Evolutionary conservation across 1,140 invertebrate species (phyloP).

Genomic region (Drosophila leontia): DNA sequence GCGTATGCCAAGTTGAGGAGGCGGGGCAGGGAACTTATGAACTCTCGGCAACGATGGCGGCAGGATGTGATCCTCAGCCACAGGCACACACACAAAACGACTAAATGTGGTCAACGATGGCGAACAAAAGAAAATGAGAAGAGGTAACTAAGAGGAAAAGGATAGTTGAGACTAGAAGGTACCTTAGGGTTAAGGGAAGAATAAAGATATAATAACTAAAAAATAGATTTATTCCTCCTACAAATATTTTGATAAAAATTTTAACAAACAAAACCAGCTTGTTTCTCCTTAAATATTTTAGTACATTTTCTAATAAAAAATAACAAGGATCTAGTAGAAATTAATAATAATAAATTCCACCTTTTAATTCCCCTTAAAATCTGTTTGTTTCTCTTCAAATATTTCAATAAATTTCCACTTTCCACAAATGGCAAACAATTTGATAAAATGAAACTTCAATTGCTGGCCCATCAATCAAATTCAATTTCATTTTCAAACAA

Average conservation of each 20-base stretch:
- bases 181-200: not conserved
- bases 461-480: slow-evolving; percentile 10
- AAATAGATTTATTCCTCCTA: too few relatives aligned
- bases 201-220: too few relatives aligned
- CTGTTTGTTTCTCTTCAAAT: not conserved
- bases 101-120: slow-evolving; percentile 77
- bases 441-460: slow-evolving; percentile 1
- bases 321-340: not conserved
- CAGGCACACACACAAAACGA: slow-evolving; percentile 36
- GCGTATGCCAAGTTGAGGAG: not conserved
- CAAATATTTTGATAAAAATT: too few relatives aligned
- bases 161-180: not conserved
- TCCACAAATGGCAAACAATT: not conserved
- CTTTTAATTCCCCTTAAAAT: not conserved
- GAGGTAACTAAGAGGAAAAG: not conserved
- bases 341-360: not conserved
- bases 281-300: too few relatives aligned
- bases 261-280: too few relatives aligned
- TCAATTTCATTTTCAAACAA: slow-evolving; percentile 4
- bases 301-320: too few relatives aligned
- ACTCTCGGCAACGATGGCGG: slow-evolving; percentile 44
- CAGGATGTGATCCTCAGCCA: slow-evolving; percentile 59
- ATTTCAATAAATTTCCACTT: slow-evolving; percentile 3
- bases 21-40: slow-evolving; percentile 60
- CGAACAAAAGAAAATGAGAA: slow-evolving; percentile 70